Evolutionary conservation across 2,888 invertebrate genomes (phyloP).

Genomic region (Micoletzkya japonica): DNA sequence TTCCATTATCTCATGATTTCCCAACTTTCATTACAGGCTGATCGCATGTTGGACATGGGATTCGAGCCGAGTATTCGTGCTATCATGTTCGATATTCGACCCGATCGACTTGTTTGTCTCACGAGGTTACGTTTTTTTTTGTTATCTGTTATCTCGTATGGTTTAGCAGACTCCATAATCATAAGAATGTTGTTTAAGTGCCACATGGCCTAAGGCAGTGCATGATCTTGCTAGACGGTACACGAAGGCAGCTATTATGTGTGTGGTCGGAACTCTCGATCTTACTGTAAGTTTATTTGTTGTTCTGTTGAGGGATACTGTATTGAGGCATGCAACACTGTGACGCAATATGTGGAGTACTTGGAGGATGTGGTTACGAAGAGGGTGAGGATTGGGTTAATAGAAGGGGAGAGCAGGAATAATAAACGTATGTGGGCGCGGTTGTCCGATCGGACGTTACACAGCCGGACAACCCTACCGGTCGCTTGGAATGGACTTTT

Average conservation of each 20-base stretch:
- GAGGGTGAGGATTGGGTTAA: slow-evolving; percentile 62
- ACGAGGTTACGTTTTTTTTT: slow-evolving; percentile 72
- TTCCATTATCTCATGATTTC: background rate
- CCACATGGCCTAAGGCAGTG: slow-evolving; percentile 90
- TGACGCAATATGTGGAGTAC: slow-evolving; percentile 79
- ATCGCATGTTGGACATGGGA: slow-evolving; percentile 72
- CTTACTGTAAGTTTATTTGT: slow-evolving; percentile 71
- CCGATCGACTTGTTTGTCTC: slow-evolving; percentile 92
- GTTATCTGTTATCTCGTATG: background rate
- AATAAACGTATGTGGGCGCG: too few species aligned
- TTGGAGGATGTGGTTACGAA: slow-evolving; percentile 77
- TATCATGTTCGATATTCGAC: slow-evolving; percentile 78
- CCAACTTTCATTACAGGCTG: slow-evolving; percentile 70
- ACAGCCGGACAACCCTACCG: too few species aligned
- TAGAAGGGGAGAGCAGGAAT: slow-evolving; percentile 49
- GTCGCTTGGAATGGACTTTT: too few species aligned
- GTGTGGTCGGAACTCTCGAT: slow-evolving; percentile 82
- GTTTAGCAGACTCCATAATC: background rate
- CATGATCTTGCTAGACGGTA: slow-evolving; percentile 82
- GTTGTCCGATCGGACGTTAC: too few species aligned
- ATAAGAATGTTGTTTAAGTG: slow-evolving; percentile 68
- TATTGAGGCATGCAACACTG: slow-evolving; percentile 78
- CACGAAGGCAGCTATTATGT: slow-evolving; percentile 85
- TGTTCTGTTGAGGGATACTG: background rate
- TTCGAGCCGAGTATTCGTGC: slow-evolving; percentile 74